Conservation (phyloP, 2,888 invertebrate species). For the Bhutanitis thaidina region DNA sequence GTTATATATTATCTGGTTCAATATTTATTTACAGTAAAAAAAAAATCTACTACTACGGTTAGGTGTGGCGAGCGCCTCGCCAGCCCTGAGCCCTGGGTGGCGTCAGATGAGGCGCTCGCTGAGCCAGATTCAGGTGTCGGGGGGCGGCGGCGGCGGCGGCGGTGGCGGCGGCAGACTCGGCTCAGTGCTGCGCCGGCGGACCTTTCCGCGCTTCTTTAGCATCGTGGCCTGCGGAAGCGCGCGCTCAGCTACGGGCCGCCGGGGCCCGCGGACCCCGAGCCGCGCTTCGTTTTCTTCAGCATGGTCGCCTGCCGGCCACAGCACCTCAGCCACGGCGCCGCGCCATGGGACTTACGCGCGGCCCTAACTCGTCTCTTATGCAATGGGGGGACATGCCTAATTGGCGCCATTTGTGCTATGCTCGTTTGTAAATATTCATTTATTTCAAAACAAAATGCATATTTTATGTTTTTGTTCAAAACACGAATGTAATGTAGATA, state of each 20-base stretch:
- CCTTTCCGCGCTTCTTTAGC: slow-evolving; percentile 99
- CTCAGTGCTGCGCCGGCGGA: slow-evolving; percentile 97
- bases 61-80: slow-evolving; percentile 53
- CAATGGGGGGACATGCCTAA: not conserved
- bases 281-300: slow-evolving; percentile 99
- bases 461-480: too few species aligned
- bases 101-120: slow-evolving; percentile 85
- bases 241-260: slow-evolving; percentile 53
- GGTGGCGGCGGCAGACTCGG: slow-evolving; percentile 73
- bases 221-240: slow-evolving; percentile 95
- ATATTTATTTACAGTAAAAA: slow-evolving; percentile 56
- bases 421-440: too few species aligned
- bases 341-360: slow-evolving; percentile 29
- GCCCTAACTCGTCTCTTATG: not conserved
- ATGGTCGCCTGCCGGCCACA: slow-evolving; percentile 94
- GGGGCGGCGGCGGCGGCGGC: slow-evolving; percentile 59
- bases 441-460: too few species aligned
- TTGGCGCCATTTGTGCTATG: not conserved
- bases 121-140: slow-evolving; percentile 85
- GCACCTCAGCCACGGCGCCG: slow-evolving; percentile 33
- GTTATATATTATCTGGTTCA: slow-evolving; percentile 38
- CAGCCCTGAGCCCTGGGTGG: slow-evolving; percentile 71
- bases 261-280: slow-evolving; percentile 87
- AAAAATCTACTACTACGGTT: slow-evolving; percentile 21
- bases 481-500: too few species aligned